Conservation (phyloP, 2,113 vertebrate genomes). For the Pituophis catenifer region DNA sequence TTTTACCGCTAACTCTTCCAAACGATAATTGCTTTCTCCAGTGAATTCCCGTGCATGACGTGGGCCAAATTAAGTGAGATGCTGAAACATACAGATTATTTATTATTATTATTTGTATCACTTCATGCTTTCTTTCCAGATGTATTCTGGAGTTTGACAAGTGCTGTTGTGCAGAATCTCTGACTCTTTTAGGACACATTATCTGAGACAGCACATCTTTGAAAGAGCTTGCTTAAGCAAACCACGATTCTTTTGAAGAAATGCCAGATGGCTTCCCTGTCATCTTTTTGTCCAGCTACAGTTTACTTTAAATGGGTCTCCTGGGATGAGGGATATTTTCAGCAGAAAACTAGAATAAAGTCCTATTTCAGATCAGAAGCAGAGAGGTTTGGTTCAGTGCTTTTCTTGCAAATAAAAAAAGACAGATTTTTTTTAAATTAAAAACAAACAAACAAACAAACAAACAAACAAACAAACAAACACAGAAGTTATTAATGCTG, state of each 20-base stretch:
- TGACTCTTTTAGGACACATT: background rate
- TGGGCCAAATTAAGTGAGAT: no score
- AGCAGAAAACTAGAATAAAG: background rate
- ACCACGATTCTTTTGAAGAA: background rate
- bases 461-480: no score
- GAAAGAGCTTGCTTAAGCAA: background rate
- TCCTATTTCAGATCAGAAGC: background rate
- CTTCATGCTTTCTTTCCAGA: no score
- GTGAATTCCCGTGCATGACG: no score
- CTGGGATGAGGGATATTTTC: background rate
- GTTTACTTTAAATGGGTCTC: background rate
- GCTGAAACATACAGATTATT: no score
- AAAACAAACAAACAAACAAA: background rate
- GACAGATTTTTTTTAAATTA: background rate
- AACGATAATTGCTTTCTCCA: no score
- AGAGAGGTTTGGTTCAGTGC: background rate
- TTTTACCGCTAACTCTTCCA: no score
- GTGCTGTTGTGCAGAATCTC: background rate
- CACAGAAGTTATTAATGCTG: background rate
- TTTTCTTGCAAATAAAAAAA: background rate
- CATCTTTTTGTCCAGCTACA: background rate
- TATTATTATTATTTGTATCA: no score
- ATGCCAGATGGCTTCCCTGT: background rate
- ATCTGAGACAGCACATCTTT: no score
- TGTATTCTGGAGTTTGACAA: background rate